phyloP scores from a whole-genome alignment of 2,113 vertebrate species.

The Tupaia tana region DNA sequence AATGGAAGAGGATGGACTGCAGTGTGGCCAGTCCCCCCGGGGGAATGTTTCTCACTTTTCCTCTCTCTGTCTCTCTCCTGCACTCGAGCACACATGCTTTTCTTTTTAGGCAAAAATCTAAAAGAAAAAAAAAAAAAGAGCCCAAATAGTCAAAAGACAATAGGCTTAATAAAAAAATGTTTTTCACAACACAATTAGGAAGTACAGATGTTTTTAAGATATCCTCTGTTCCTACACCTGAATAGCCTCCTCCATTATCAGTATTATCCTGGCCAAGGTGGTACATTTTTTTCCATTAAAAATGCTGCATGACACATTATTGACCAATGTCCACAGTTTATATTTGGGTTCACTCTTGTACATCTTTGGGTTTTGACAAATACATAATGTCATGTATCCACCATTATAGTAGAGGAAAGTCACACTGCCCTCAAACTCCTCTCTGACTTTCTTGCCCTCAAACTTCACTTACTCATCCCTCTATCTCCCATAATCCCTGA shows the following conservation, averaged over 20 bases:
- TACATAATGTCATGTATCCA: not conserved
- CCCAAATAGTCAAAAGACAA: no score
- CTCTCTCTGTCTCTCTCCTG: no score
- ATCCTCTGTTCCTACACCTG: rapidly evolving
- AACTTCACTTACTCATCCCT: not conserved
- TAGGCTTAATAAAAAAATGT: not conserved
- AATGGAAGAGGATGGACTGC: no score
- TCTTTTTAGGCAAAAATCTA: no score
- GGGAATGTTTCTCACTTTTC: no score
- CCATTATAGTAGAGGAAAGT: not conserved
- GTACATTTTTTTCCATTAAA: no score
- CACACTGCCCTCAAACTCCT: no score
- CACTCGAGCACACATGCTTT: no score
- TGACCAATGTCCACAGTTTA: not conserved
- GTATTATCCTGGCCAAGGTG: not conserved
- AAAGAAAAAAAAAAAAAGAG: no score
- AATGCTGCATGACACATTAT: not conserved
- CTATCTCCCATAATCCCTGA: not conserved
- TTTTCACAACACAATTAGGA: not conserved
- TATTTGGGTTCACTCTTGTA: not conserved
- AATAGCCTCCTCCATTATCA: not conserved
- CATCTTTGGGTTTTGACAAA: not conserved
- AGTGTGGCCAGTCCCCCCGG: no score
- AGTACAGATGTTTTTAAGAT: not conserved
- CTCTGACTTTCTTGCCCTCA: not conserved